phyloP scores from a whole-genome alignment of 2,888 invertebrate genomes.

The Dorcus parallelipipedus region DNA sequence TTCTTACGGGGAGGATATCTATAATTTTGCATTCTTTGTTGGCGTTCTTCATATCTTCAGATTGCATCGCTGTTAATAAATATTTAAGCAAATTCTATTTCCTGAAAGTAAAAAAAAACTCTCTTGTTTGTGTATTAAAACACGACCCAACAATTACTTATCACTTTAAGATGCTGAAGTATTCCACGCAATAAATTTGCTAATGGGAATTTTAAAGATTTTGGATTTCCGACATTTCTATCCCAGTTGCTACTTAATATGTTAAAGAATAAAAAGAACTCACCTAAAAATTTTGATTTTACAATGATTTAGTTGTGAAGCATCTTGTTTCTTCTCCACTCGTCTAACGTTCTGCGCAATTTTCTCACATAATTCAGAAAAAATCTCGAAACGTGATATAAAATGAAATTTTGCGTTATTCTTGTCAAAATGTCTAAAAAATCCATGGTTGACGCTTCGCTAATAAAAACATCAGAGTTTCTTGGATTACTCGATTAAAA shows the following conservation, averaged over 20 bases:
- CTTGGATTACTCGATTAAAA: too few species aligned
- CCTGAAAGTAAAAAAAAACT: too few species aligned
- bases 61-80: too few species aligned
- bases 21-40: too few species aligned
- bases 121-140: too few species aligned
- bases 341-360: neutral
- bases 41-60: too few species aligned
- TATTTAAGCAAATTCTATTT: too few species aligned
- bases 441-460: constrained; percentile 29
- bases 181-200: neutral
- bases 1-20: too few species aligned
- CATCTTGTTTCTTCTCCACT: constrained; percentile 5
- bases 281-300: constrained; percentile 10
- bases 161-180: neutral
- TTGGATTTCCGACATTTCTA: neutral
- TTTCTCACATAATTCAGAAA: constrained; percentile 15
- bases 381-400: constrained; percentile 30
- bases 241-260: neutral
- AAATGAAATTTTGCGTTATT: constrained; percentile 38
- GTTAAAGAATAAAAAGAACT: neutral
- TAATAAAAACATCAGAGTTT: neutral
- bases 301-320: constrained; percentile 1
- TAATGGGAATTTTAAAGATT: neutral
- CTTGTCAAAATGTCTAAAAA: constrained; percentile 36
- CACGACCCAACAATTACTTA: too few species aligned